Evolutionary conservation across 2,113 vertebrate genomes (phyloP).

Genomic region (Labeo catla): DNA sequence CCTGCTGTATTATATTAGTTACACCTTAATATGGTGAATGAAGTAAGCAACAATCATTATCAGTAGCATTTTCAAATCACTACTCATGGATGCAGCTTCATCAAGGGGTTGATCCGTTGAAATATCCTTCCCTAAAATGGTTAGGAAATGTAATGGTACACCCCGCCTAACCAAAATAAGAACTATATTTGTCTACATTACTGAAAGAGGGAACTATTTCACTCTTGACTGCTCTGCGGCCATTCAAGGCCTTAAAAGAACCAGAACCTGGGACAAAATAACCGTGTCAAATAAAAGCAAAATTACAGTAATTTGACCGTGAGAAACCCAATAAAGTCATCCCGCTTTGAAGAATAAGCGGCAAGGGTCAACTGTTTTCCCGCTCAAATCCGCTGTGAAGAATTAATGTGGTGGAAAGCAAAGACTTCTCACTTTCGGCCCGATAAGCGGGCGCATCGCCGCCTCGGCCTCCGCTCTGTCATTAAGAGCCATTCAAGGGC

Average conservation of each 20-base stretch:
- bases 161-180: conserved; percentile 77
- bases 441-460: conserved; percentile 34
- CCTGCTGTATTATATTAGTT: conserved; percentile 43
- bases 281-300: conserved; percentile 59
- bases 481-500: conserved; percentile 53
- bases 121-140: conserved; percentile 88
- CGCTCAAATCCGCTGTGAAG: conserved; percentile 40
- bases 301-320: conserved; percentile 54
- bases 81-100: conserved; percentile 66
- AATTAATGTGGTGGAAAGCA: conserved; percentile 49
- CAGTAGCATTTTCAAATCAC: conserved; percentile 29
- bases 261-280: conserved; percentile 66
- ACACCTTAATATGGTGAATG: conserved; percentile 5
- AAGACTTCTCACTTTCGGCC: conserved; percentile 44
- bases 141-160: conserved; percentile 81
- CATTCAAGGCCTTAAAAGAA: conserved; percentile 51
- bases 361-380: conserved; percentile 40
- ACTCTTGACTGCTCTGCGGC: conserved; percentile 46
- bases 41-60: conserved; percentile 5
- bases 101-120: conserved; percentile 46
- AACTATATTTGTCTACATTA: conserved; percentile 86
- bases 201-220: conserved; percentile 81
- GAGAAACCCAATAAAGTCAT: conserved; percentile 47
- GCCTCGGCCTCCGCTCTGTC: conserved; percentile 27
- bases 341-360: conserved; percentile 36